Evolutionary conservation across 2,797 vertebrate genomes (phyloP).

Genomic region (Mormyrops attenuatus): DNA sequence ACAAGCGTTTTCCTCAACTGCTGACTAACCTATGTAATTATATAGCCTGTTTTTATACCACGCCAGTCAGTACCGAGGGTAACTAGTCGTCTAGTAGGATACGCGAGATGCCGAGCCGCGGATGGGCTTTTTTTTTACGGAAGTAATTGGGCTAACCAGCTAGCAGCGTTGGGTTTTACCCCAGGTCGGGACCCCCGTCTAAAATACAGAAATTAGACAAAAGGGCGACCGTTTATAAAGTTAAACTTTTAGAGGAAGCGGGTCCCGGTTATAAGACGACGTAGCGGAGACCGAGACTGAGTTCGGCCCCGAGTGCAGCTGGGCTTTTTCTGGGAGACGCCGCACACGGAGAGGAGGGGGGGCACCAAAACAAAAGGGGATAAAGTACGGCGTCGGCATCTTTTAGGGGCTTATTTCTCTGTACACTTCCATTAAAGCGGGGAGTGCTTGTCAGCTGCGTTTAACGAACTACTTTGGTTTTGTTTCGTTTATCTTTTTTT

Average conservation of each 20-base stretch:
- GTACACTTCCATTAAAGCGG: not conserved
- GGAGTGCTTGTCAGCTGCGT: not conserved
- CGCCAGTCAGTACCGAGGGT: not conserved
- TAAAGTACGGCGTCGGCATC: not conserved
- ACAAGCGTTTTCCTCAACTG: not conserved
- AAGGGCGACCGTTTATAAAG: not conserved
- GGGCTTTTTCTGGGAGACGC: slow-evolving; percentile 2
- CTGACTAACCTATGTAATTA: no score
- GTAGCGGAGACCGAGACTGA: not conserved
- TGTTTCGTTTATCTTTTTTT: not conserved
- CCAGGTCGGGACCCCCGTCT: not conserved
- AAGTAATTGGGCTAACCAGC: slow-evolving; percentile 18
- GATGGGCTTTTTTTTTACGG: slow-evolving; percentile 16
- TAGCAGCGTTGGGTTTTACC: slow-evolving; percentile 1
- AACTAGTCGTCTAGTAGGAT: slow-evolving; percentile 4
- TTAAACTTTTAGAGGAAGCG: not conserved
- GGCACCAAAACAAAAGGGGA: slow-evolving; percentile 28
- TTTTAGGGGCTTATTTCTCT: not conserved
- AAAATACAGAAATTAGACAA: not conserved
- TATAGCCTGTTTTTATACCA: not conserved
- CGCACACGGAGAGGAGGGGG: slow-evolving; percentile 13
- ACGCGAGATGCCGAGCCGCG: not conserved
- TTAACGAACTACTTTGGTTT: not conserved
- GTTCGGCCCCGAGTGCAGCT: slow-evolving; percentile 10
- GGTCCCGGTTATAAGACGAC: not conserved